These are phyloP conservation scores for Myiagra hebetior DNA, from an alignment of 2,113 vertebrate species.

Conservation along the genomic window DNA sequence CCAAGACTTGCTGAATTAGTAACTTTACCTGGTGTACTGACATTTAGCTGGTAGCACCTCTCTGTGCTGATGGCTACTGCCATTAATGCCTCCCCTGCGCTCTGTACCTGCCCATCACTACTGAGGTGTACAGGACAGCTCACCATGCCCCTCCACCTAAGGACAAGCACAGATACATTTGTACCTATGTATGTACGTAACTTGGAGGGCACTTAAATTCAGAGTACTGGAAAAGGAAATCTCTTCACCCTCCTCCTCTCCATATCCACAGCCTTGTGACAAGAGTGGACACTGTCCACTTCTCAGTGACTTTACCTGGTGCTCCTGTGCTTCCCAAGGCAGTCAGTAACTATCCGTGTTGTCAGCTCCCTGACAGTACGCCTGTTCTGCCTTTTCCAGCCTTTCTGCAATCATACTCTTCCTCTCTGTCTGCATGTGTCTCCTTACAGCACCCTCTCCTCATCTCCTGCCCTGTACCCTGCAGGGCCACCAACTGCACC, in stretches of 20 bases:
- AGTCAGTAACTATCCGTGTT: neutral
- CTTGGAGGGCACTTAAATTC: neutral
- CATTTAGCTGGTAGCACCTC: neutral
- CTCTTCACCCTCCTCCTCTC: neutral
- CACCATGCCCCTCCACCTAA: rapidly evolving
- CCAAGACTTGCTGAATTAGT: neutral
- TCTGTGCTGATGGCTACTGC: neutral
- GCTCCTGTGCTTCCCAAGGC: neutral
- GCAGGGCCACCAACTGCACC: neutral
- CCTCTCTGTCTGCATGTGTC: neutral
- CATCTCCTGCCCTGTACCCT: neutral
- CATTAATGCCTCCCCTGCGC: neutral
- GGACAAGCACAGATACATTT: neutral
- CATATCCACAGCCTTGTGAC: neutral
- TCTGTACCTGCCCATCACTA: neutral
- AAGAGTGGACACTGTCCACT: neutral
- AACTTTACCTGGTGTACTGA: neutral
- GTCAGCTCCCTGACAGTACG: neutral
- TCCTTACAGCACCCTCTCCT: neutral
- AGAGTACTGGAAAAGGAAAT: neutral
- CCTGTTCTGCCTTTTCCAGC: neutral
- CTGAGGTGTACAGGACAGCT: neutral
- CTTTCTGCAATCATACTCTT: neutral
- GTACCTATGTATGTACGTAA: neutral
- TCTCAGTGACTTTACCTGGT: rapidly evolving